phyloP scores from a whole-genome alignment of 1,140 invertebrate species.

The Temnothorax curvispinosus region DNA sequence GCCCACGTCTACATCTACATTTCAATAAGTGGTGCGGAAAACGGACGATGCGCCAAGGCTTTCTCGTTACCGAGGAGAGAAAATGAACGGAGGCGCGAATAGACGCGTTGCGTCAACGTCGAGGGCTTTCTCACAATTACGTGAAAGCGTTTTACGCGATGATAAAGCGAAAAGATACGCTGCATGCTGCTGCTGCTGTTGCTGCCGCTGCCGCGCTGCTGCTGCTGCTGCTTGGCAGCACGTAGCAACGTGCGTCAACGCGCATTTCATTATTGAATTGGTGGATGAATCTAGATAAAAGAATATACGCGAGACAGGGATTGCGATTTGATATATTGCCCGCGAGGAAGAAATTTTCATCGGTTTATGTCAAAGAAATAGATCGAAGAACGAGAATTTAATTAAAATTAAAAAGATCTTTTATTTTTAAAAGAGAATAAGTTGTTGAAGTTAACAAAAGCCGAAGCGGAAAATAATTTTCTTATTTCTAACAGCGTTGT shows the following conservation, averaged over 20 bases:
- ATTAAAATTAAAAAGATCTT: background rate
- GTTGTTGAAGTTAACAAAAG: background rate
- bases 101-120: slow-evolving; percentile 29
- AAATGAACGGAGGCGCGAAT: slow-evolving; percentile 26
- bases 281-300: background rate
- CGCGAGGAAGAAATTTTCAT: background rate
- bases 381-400: background rate
- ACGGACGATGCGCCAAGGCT: slow-evolving; percentile 9
- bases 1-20: slow-evolving; percentile 27
- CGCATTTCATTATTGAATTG: slow-evolving; percentile 31
- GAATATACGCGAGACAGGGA: background rate
- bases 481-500: background rate
- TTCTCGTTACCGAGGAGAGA: slow-evolving; percentile 34
- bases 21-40: slow-evolving; percentile 55
- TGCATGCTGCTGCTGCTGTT: background rate
- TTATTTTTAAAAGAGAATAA: background rate
- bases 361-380: background rate
- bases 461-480: background rate
- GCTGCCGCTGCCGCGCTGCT: background rate
- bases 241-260: background rate
- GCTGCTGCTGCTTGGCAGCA: slow-evolving; percentile 15
- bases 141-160: slow-evolving; percentile 24
- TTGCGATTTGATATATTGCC: background rate
- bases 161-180: slow-evolving; percentile 40
- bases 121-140: slow-evolving; percentile 43